Base-by-base conservation (phyloP, 2,797 vertebrate species). In the Channa striata region DNA sequence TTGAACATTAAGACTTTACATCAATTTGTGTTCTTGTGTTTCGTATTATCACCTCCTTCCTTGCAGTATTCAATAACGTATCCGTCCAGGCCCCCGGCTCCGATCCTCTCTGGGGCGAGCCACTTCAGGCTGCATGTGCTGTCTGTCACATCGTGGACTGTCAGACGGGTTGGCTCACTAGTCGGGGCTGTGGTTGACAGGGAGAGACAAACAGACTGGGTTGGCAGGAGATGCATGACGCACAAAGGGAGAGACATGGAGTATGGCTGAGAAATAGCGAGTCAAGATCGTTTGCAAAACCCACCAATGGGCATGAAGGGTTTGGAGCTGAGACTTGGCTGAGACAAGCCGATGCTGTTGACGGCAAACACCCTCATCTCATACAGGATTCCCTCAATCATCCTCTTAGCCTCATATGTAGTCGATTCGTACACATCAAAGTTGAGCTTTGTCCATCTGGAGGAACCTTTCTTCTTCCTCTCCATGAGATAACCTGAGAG, bases 291-390 rank as follows among this genome's bases (percentile, higher is more conserved):
- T 34, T n/a, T 33, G 53, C 19, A 34, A 36, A 49, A 71, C 80
- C n/a, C 75, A 97, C 97, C 96, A 0, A 98, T 96, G 3, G 97
- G 97, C 96, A 97, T 97, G 91, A 98, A 98, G 51, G 97, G 95
- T 74, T 95, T 96, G 68, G 96, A 96, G 87, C 60, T 96, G 66
- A 92, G 74, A 74, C 96, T 97, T 19, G 96, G 96, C 73, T 80
- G 94, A 17, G 95, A 96, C 42, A 96, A 44, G 0, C 96, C 97
- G 0, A 98, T 97, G 82, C 93, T 92, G 6, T 98, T 97, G 73
- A 97, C 89, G 0, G 97, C 96, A 1, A 93, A 97, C 62, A 97
- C 95, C 17, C 96, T 93, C 93, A 98, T 97, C 93, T 98, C 96
- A 1, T 98, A 97, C 13, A 96, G 71, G 9, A 97, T 2, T 0